Evolutionary conservation across 1,140 invertebrate species (phyloP).

Genomic region (Cotesia glomerata): DNA sequence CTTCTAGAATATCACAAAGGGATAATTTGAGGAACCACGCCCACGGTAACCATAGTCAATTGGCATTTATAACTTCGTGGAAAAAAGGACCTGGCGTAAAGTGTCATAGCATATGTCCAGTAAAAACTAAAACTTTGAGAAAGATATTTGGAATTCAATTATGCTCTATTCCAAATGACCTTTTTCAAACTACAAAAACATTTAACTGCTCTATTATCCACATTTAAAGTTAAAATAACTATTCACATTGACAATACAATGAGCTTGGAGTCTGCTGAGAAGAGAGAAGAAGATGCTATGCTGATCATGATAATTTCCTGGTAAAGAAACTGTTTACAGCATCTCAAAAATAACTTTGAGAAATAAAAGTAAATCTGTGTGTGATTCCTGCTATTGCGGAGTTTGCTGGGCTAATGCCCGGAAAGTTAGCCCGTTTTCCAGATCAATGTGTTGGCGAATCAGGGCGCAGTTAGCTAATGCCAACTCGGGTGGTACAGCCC

Average conservation of each 20-base stretch:
- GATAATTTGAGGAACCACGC: constrained; percentile 14
- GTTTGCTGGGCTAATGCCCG: constrained; percentile 41
- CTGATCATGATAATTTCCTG: not conserved
- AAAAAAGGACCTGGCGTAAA: constrained; percentile 15
- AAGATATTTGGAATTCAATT: not conserved
- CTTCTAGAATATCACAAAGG: constrained; percentile 2
- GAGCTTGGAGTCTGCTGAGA: not conserved
- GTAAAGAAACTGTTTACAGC: not conserved
- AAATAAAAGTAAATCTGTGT: constrained; percentile 1
- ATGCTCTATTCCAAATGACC: not conserved
- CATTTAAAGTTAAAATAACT: not conserved
- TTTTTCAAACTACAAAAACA: constrained; percentile 3
- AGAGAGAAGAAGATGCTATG: not conserved
- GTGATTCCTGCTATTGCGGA: not conserved
- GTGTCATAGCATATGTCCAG: constrained; percentile 23
- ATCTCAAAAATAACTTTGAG: not conserved
- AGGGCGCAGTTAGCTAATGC: constrained; percentile 56
- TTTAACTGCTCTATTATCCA: not conserved
- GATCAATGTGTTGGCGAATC: constrained; percentile 50
- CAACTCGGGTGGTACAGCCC: constrained; percentile 45
- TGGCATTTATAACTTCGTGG: constrained; percentile 22
- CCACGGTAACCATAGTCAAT: constrained; percentile 10
- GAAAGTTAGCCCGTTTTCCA: constrained; percentile 47
- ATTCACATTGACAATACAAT: not conserved
- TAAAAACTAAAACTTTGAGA: not conserved